Evolutionary conservation across 2,113 vertebrate genomes (phyloP).

Genomic region (Lampris megalopsis): DNA sequence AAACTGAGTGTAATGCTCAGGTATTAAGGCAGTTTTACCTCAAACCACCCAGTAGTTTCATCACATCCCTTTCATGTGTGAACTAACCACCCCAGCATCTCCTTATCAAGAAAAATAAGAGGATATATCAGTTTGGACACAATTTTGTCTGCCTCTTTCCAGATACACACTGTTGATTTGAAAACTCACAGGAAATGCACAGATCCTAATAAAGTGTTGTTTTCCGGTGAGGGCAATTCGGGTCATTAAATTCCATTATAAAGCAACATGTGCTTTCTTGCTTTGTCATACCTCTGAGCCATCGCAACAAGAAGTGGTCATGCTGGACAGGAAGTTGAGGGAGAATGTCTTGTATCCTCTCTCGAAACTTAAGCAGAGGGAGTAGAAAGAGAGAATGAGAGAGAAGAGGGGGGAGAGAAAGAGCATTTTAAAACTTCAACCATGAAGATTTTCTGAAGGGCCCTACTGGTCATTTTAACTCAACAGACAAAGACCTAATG

Average conservation of each 20-base stretch:
- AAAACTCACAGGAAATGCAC: too few species aligned
- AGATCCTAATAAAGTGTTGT: not conserved
- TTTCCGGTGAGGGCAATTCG: not conserved
- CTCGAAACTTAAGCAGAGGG: conserved; percentile 85
- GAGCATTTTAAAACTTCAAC: not conserved
- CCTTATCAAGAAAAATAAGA: not conserved
- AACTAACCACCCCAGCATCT: conserved; percentile 25
- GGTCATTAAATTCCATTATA: not conserved
- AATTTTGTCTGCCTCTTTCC: too few species aligned
- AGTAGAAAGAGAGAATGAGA: not conserved
- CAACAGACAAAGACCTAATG: not conserved
- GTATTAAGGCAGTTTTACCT: not conserved
- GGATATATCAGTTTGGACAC: too few species aligned
- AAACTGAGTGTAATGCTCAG: not conserved
- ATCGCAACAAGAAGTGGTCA: conserved; percentile 92
- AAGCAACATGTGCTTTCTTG: not conserved
- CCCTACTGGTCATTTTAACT: not conserved
- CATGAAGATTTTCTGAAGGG: not conserved
- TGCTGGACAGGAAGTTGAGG: conserved; percentile 87
- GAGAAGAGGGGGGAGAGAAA: not conserved
- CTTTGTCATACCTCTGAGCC: conserved; percentile 91
- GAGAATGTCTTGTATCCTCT: conserved; percentile 89
- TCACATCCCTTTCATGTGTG: conserved; percentile 3
- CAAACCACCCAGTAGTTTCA: not conserved
- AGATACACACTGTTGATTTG: too few species aligned